Percentiles rank a stretch among this genome's conserved stretches.
phyloP scores from a whole-genome alignment of 2,113 vertebrate species.

The Miniopterus natalensis region DNA sequence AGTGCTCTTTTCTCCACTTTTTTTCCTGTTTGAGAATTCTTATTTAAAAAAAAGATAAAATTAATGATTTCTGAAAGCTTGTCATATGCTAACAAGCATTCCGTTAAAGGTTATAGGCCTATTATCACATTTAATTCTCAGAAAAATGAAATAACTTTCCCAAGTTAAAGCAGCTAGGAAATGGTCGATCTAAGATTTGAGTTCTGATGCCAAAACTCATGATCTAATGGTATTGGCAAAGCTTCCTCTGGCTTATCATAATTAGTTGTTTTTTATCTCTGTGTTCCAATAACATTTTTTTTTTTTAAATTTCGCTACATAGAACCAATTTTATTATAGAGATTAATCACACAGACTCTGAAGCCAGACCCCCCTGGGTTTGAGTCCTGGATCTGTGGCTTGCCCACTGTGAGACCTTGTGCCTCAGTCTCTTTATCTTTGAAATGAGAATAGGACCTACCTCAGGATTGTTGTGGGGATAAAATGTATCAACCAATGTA shows the following conservation, averaged over 20 bases:
- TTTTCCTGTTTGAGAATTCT: neutral
- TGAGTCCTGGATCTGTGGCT: constrained; percentile 21
- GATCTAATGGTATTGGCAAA: neutral
- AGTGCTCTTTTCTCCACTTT: neutral
- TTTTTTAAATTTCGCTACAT: neutral
- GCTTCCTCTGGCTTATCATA: constrained; percentile 40
- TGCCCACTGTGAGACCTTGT: neutral
- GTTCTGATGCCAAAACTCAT: neutral
- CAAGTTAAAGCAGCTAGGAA: constrained; percentile 15
- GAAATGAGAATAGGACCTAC: constrained; percentile 7
- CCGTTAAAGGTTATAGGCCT: neutral
- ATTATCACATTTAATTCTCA: constrained; percentile 35
- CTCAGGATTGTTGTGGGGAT: neutral
- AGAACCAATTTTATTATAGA: constrained; percentile 38
- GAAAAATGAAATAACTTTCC: constrained; percentile 42
- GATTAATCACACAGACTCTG: neutral
- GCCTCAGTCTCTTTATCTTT: neutral
- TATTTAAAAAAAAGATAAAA: constrained; percentile 6
- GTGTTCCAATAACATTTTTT: neutral
- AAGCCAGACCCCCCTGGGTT: constrained; percentile 3
- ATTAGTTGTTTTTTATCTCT: constrained; percentile 39
- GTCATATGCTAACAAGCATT: neutral
- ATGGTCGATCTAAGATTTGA: neutral
- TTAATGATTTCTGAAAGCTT: neutral
- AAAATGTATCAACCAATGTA: neutral